Evolutionary conservation across 1,140 invertebrate genomes (phyloP), one percentile per base, ranked within the genome.

Genomic region (Atopsyche davidsoni): DNA sequence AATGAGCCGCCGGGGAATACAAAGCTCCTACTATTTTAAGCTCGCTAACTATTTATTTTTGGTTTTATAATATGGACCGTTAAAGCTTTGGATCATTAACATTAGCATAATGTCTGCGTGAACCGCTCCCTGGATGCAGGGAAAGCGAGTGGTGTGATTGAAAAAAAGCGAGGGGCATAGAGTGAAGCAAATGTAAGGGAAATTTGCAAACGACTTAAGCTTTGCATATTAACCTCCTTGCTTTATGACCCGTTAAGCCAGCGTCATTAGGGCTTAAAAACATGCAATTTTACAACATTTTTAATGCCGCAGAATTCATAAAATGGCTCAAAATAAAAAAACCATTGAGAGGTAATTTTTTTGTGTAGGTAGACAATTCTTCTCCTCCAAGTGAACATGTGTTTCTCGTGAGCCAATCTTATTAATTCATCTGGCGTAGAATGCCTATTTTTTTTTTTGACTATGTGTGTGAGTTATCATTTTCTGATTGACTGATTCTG

Each of bases 41-140:
- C n/a, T 10, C 22, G 25, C 4, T 31, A 24, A 44, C 32, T 44
- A 44, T 28, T 46, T 38, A 24, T 17, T 46, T 46, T 46, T 38
- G 23, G 39, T 46, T 36, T 43, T 31, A 2, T 17, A 23, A 31
- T 35, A 42, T 42, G 34, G 31, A 22, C 39, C 17, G 40, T 35
- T 44, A 51, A 19, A 36, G 36, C 10, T 13, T 21, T 10, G 25
- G 28, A 41, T 46, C 51, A 46, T 53, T 41, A 39, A 31, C 51
- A 42, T 42, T 42, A 25, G 31, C 40, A 42, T 53, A 53, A 53
- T 53, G 51, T 31, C 51, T 46, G 23, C 36, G 21, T 32, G 31
- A 32, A 14, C 31, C 25, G 21, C 34, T 42, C 51, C 43, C 19
- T 34, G 21, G 39, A 53, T 21, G 21, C 7, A 7, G 10, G 21